Evolutionary conservation across 2,113 vertebrate genomes (phyloP), one percentile per base, ranked within the genome.

Genomic region (Atherinomorus stipes): DNA sequence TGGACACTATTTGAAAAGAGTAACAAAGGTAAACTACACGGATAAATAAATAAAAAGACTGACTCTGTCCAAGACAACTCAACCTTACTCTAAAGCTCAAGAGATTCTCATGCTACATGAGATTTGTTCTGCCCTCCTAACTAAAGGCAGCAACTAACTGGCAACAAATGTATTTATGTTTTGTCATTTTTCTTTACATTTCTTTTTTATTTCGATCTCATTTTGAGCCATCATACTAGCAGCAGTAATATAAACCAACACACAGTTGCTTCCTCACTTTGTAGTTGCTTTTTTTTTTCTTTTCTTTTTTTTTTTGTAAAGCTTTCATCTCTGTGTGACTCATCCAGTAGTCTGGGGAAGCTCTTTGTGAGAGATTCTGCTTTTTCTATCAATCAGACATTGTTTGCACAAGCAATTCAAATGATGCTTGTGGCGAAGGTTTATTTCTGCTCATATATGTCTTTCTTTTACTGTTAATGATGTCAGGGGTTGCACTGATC

Each of bases 311-410:
- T 31, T 0, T n/a, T n/a, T n/a, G n/a, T n/a, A n/a, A 7, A 28
- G 28, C 28, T 4, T 28, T 56, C 15, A 51, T 19, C 2, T 11
- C 1, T n/a, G 15, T 47, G 16, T 47, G 18, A 47, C 16, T 47
- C 44, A 47, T 7, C 18, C 44, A 1, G 44, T n/a, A 47, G 58
- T 70, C 59, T 37, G 51, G n/a, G 67, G 25, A 72, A 61, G 23
- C 60, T 50, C 37, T 42, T 56, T 56, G 58, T 11, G 10, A 59
- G 21, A 15, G 47, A 7, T 49, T 45, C 50, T 31, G 5, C 64
- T 69, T 74, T 65, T 74, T 71, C 52, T 69, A 52, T 58, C 57
- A 70, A 34, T 81, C 28, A 25, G 2, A 67, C 19, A 19, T 49
- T 16, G 21, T 44, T 22, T 44, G 9, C 4, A 31, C 54, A 31